Evolutionary conservation across 1,140 invertebrate genomes (phyloP), one percentile per base, ranked within the genome.

Genomic region (Anoplophora glabripennis): DNA sequence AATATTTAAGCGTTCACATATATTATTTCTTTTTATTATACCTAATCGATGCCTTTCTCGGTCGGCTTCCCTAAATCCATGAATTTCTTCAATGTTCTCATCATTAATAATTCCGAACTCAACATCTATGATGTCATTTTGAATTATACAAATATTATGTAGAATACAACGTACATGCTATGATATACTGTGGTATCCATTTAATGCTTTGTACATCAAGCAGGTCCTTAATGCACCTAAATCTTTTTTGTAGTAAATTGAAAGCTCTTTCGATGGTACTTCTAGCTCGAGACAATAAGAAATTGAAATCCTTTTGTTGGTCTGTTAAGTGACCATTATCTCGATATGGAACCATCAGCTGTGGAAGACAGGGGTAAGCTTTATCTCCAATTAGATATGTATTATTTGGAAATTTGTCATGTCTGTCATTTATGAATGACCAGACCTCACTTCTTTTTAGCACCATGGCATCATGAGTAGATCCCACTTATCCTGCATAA

Each of bases 261-360:
- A 28, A 28, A 28, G 21, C 21, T 28, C 21, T 28, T 28, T 40
- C 14, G 2, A 40, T 40, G 11, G 14, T n/a, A 7, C 3, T 45
- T 15, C 12, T 15, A 5, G 44, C 12, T 4, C 4, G 17, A 5
- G 44, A 45, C 44, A 15, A 4, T 17, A 15, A 12, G 37, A 15
- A 52, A 52, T 52, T 52, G 7, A 52, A 52, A 52, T 52, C 17
- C 15, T 52, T 52, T 14, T 37, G 49, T 2, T 4, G 33, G 37
- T 52, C 28, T 37, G 15, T 52, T 15, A 52, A 37, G 34, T 52
- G 49, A n/a, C 33, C 49, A 37, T 52, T 49, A 36, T 49, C 34
- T 18, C 33, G 4, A 18, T 49, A 49, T 4, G 47, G 47, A 36
- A 34, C 37, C 3, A 52, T 52, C 12, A 52, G 34, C 37, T 35